These are phyloP conservation scores for Ciconia nigra DNA, from an alignment of 2,797 vertebrate species.

Conservation along the genomic window DNA sequence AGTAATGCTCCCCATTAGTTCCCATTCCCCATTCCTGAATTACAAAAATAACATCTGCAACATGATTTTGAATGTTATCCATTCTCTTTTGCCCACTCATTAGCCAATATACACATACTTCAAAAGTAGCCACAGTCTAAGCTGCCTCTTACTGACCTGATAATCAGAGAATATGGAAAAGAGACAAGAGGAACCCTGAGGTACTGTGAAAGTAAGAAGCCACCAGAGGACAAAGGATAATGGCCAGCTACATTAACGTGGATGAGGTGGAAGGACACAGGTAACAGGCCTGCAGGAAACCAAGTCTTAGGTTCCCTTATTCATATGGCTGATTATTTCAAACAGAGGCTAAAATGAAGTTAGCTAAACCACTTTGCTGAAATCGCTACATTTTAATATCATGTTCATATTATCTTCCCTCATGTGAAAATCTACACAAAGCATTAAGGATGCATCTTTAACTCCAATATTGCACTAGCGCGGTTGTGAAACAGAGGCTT, in stretches of 20 bases:
- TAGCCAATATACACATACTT: not conserved
- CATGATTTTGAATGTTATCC: not conserved
- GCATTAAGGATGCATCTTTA: not conserved
- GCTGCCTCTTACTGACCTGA: not conserved
- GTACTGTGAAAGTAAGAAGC: not conserved
- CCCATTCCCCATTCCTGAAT: not conserved
- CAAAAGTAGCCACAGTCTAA: not conserved
- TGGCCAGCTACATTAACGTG: accelerated
- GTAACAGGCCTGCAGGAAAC: not conserved
- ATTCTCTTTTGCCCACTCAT: not conserved
- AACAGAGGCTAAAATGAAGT: not conserved
- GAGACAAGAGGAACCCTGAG: not conserved
- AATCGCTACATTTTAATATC: not conserved
- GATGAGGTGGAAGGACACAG: not conserved
- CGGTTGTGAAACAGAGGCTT: not conserved
- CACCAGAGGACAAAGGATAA: not conserved
- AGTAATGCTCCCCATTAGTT: not conserved
- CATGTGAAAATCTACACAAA: not conserved
- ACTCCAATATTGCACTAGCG: not conserved
- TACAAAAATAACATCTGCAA: not conserved
- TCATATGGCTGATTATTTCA: not conserved
- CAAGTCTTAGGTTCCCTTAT: not conserved
- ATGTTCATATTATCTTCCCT: not conserved
- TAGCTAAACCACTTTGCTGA: not conserved
- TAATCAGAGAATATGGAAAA: not conserved